Conservation (phyloP, 2,113 vertebrate genomes). For the Cavia aperea region DNA sequence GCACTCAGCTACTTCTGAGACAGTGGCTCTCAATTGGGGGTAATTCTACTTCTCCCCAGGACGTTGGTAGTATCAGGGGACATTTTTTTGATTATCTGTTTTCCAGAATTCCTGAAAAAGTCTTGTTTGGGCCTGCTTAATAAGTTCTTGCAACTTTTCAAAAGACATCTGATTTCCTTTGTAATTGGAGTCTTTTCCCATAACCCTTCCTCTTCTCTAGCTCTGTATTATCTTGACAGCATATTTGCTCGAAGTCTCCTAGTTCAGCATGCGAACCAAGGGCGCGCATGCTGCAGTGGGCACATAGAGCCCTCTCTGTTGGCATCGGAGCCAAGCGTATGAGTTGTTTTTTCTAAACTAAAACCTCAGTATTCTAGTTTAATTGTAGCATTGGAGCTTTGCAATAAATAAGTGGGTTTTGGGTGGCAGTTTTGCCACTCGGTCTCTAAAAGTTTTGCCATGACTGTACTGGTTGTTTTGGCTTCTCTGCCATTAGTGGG, state of each 20-base stretch:
- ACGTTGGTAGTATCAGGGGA: not conserved
- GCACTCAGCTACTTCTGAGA: not conserved
- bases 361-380: not conserved
- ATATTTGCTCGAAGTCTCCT: constrained; percentile 23
- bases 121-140: not conserved
- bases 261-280: not conserved
- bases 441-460: not conserved
- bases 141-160: not conserved
- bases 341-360: not conserved
- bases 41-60: not conserved
- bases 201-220: not conserved
- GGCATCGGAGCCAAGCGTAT: not conserved
- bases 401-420: not conserved
- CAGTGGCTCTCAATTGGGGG: not conserved
- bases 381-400: not conserved
- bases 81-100: not conserved
- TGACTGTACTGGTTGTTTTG: not conserved
- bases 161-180: not conserved
- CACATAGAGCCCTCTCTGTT: not conserved
- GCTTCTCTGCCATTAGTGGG: not conserved
- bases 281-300: not conserved
- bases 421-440: not conserved
- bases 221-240: not conserved
- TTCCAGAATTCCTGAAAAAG: not conserved
- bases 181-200: not conserved